Conservation (phyloP, 2,113 vertebrate genomes). For the Mystacornis crossleyi region DNA sequence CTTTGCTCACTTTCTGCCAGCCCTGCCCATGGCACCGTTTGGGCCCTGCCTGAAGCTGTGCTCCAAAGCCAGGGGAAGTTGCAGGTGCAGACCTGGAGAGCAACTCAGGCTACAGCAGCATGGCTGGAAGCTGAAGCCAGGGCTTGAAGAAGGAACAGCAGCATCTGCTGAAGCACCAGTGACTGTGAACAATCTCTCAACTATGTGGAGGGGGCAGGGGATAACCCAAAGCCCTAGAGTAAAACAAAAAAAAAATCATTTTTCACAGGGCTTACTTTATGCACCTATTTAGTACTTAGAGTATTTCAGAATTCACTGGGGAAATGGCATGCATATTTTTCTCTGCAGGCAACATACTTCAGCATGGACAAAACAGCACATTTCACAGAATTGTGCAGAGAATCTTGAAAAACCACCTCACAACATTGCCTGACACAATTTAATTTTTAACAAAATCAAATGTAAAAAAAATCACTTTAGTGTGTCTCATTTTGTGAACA, state of each 20-base stretch:
- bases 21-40: not conserved
- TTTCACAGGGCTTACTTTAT: not conserved
- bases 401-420: not conserved
- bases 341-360: not conserved
- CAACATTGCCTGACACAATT: not conserved
- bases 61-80: not conserved
- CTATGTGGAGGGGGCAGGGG: rapidly evolving
- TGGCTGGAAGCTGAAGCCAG: rapidly evolving
- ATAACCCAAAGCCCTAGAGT: not conserved
- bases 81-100: rapidly evolving
- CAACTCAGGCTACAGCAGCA: not conserved
- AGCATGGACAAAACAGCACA: not conserved
- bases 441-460: not conserved
- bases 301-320: not conserved
- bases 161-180: not conserved
- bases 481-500: not conserved
- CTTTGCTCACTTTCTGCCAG: not conserved
- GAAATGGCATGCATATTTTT: not conserved
- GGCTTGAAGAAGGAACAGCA: not conserved
- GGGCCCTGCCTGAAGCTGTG: not conserved
- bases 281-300: not conserved
- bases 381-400: not conserved
- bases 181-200: not conserved
- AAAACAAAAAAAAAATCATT: not conserved
- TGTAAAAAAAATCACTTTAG: not conserved